Evolutionary conservation across 2,888 invertebrate genomes (phyloP).

Genomic region (Seladonia tumulorum): DNA sequence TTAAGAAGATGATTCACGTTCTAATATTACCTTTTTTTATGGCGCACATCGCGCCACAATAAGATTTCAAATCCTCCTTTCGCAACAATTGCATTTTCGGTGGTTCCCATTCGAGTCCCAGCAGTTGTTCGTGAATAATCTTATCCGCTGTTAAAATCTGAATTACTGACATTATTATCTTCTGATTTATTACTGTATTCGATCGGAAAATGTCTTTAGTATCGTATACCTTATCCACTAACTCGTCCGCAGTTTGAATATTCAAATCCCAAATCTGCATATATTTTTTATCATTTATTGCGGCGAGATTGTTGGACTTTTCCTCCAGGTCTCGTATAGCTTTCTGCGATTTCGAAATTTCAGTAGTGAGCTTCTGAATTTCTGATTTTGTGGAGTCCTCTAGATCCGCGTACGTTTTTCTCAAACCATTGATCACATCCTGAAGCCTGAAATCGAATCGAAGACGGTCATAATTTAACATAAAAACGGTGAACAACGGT

Average conservation of each 20-base stretch:
- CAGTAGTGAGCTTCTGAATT: constrained; percentile 88
- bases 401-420: constrained; percentile 88
- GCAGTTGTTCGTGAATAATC: constrained; percentile 87
- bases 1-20: not conserved
- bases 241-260: constrained; percentile 84
- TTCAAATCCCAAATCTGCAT: constrained; percentile 88
- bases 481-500: not conserved
- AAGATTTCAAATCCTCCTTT: constrained; percentile 85
- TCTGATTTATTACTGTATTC: too few species aligned
- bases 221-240: constrained; percentile 84
- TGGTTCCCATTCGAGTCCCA: constrained; percentile 86
- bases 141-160: constrained; percentile 86
- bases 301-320: constrained; percentile 89
- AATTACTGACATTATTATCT: constrained; percentile 26
- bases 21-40: constrained; percentile 73
- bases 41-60: constrained; percentile 74
- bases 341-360: constrained; percentile 89
- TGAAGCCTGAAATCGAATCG: constrained; percentile 85
- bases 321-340: constrained; percentile 89
- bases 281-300: constrained; percentile 88
- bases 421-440: constrained; percentile 89
- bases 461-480: not conserved
- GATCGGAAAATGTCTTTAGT: not conserved
- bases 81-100: constrained; percentile 83
- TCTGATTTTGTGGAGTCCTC: constrained; percentile 88